Conservation (phyloP, 1,140 invertebrate species). For the Asbolus verrucosus region DNA sequence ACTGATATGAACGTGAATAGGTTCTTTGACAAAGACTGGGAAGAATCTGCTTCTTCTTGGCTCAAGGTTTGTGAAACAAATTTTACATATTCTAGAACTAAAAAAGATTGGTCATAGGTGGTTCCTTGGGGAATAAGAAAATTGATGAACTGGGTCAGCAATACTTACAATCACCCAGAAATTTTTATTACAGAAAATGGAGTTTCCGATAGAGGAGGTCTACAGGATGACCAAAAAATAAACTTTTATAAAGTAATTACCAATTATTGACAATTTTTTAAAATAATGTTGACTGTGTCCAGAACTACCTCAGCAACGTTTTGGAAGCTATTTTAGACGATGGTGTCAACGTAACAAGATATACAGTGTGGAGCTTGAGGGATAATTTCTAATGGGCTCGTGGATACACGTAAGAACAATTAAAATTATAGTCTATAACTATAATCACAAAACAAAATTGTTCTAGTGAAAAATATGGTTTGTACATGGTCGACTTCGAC, state of each 20-base stretch:
- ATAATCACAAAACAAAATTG: background rate
- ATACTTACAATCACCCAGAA: constrained; percentile 67
- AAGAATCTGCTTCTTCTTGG: constrained; percentile 30
- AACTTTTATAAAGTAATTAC: constrained; percentile 62
- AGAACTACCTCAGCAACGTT: constrained; percentile 74
- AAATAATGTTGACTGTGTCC: background rate
- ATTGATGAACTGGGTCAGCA: constrained; percentile 69
- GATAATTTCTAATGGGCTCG: constrained; percentile 85
- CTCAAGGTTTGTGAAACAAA: constrained; percentile 24
- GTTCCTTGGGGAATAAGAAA: constrained; percentile 68
- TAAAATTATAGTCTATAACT: background rate
- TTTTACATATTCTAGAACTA: background rate
- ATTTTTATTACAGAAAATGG: constrained; percentile 74
- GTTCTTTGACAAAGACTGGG: constrained; percentile 20
- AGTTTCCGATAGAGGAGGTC: constrained; percentile 63
- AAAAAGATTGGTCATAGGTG: constrained; percentile 7
- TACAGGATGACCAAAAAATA: constrained; percentile 68
- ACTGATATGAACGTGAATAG: constrained; percentile 26
- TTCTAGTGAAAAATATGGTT: constrained; percentile 76
- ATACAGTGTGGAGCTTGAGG: constrained; percentile 80
- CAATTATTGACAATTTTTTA: background rate
- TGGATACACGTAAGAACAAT: constrained; percentile 75
- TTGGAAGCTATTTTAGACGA: constrained; percentile 73
- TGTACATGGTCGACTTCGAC: constrained; percentile 80
- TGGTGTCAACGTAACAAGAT: constrained; percentile 74